Conservation (phyloP, 2,888 invertebrate genomes). For the Morinoia aosen region DNA sequence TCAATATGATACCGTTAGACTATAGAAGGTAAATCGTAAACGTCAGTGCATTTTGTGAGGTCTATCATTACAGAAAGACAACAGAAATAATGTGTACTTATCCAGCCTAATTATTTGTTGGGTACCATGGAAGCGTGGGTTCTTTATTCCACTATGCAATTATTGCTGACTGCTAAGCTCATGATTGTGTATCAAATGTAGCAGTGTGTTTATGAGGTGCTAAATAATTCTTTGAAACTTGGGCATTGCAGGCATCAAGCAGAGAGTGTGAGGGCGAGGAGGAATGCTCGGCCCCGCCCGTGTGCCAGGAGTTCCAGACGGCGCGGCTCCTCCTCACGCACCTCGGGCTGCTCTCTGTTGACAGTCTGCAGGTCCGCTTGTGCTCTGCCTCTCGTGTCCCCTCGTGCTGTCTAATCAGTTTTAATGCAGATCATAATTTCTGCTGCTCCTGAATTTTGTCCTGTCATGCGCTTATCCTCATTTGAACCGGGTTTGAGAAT, state of each 20-base stretch:
- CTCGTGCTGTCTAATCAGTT: background rate
- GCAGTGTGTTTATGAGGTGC: no score
- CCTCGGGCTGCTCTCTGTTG: slow-evolving; percentile 85
- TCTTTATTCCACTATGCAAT: no score
- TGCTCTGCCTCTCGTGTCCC: background rate
- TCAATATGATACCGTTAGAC: background rate
- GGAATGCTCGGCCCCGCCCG: slow-evolving; percentile 84
- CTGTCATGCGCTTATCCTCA: no score
- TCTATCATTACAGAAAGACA: background rate
- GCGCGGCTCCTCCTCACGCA: slow-evolving; percentile 94
- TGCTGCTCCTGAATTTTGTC: no score
- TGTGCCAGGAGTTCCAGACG: slow-evolving; percentile 94
- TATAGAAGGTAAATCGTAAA: background rate
- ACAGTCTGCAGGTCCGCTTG: slow-evolving; percentile 73
- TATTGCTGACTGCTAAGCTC: no score
- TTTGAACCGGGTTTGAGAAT: no score
- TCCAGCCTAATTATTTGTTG: background rate
- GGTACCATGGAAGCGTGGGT: no score
- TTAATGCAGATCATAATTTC: no score
- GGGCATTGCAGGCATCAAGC: background rate
- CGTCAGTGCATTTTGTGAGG: background rate
- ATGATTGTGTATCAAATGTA: no score
- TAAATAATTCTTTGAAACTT: no score
- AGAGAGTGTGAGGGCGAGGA: slow-evolving; percentile 68
- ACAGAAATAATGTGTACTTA: background rate